phyloP scores from a whole-genome alignment of 2,797 vertebrate species.

The Nyctibius grandis region DNA sequence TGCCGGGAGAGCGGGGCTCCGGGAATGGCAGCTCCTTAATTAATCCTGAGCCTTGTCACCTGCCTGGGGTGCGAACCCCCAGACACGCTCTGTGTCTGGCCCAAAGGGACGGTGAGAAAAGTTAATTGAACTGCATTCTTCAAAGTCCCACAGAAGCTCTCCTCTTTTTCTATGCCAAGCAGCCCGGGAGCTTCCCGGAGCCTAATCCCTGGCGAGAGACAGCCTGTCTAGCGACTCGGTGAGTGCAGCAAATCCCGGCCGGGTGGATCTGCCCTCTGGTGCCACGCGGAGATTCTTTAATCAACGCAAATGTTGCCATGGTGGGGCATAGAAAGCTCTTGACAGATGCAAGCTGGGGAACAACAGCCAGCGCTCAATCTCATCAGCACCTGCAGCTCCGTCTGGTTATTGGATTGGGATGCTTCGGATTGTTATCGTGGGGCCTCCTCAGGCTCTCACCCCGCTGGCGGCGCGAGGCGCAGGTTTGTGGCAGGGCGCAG shows the following conservation, averaged over 20 bases:
- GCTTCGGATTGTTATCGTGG: slow-evolving; percentile 1
- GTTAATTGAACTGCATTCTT: slow-evolving; percentile 39
- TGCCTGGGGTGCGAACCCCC: neutral
- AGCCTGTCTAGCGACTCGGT: neutral
- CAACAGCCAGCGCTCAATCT: neutral
- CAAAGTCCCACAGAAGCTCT: neutral
- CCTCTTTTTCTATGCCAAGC: neutral
- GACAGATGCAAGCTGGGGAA: slow-evolving; percentile 24
- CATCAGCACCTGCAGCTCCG: slow-evolving; percentile 48
- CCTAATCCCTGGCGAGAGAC: slow-evolving; percentile 39
- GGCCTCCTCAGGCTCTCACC: neutral
- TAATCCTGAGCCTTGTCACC: slow-evolving; percentile 18
- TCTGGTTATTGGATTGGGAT: slow-evolving; percentile 19
- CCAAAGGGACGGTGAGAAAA: slow-evolving; percentile 36
- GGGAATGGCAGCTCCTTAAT: slow-evolving; percentile 37
- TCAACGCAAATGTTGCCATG: slow-evolving; percentile 53
- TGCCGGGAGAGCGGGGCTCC: neutral
- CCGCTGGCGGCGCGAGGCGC: accelerated
- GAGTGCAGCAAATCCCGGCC: neutral
- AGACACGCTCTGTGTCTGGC: neutral
- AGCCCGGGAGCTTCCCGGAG: neutral
- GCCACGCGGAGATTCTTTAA: slow-evolving; percentile 17
- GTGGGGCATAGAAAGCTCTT: neutral
- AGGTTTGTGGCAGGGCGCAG: neutral
- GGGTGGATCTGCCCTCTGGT: slow-evolving; percentile 25